phyloP scores from a whole-genome alignment of 2,113 vertebrate genomes.

The Emydocephalus ijimae region DNA sequence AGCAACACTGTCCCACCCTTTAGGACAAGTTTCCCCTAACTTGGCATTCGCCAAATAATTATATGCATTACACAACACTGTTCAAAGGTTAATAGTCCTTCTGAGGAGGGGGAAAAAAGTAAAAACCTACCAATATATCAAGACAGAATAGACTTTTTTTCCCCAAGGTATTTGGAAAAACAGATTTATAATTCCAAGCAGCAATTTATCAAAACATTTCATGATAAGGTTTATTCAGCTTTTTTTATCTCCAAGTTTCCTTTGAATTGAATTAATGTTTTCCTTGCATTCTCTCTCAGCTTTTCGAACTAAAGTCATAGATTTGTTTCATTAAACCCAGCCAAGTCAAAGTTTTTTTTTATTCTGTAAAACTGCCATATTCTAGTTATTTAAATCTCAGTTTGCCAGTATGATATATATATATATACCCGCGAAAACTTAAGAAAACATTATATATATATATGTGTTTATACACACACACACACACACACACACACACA shows the following conservation, averaged over 20 bases:
- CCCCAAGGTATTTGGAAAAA: slow-evolving; percentile 24
- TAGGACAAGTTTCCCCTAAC: slow-evolving; percentile 15
- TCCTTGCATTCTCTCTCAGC: background rate
- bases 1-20: background rate
- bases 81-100: background rate
- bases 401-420: background rate
- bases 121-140: slow-evolving; percentile 2
- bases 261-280: background rate
- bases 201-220: background rate
- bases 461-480: too few species aligned
- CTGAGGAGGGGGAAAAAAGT: background rate
- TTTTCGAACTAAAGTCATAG: background rate
- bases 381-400: background rate
- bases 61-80: background rate
- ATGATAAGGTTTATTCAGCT: background rate
- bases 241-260: background rate
- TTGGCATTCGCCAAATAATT: background rate
- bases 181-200: background rate
- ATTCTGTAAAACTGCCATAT: background rate
- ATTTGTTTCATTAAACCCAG: background rate
- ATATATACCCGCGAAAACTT: too few species aligned
- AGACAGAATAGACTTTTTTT: background rate
- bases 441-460: too few species aligned
- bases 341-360: background rate
- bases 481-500: too few species aligned